Base-by-base conservation (phyloP, 2,113 vertebrate genomes). In the Strix uralensis region DNA sequence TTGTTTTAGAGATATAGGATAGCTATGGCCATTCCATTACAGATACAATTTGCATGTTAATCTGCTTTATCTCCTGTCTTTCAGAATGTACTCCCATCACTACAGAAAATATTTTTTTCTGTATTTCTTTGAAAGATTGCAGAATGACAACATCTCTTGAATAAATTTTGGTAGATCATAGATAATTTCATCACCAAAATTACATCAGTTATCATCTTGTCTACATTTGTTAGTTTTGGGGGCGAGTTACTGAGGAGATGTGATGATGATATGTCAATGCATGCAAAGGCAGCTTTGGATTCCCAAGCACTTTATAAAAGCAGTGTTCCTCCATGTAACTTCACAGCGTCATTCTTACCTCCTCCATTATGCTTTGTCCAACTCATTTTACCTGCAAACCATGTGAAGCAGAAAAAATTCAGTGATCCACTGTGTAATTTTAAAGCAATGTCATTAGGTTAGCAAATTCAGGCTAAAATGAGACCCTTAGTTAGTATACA, bases 161-260 rank as follows among this genome's bases (percentile, higher is more conserved):
- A 93, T 84, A 81, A 75, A 71, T 89, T 93, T 81, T 88, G 65
- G 81, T 93, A 63, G 51, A 86, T 78, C 65, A 59, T 85, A 92
- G 92, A 93, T 84, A 79, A 84, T 92, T 93, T 94, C 61, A 83
- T 80, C 81, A 91, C 61, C 26, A 47, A 78, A 88, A 89, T 92
- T 84, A 57, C 88, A 94, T 69, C 92, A 92, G 49, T 92, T 95
- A 93, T 89, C 94, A 95, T 91, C 86, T 55, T 95, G 85, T 90
- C 96, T 96, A 55, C 75, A 94, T 94, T 94, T 94, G 91, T 89
- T 95, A 94, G 61, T 85, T 94, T 95, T 87, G 94, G 83, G 44
- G 83, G 86, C 8, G 81, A 66, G 61, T 87, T 81, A 74, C 73
- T 79, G 78, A 67, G 57, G 61, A 89, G 47, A 85, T 89, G 93